These are phyloP conservation scores for Crioceris asparagi DNA, from an alignment of 2,888 invertebrate genomes.

Conservation along the genomic window DNA sequence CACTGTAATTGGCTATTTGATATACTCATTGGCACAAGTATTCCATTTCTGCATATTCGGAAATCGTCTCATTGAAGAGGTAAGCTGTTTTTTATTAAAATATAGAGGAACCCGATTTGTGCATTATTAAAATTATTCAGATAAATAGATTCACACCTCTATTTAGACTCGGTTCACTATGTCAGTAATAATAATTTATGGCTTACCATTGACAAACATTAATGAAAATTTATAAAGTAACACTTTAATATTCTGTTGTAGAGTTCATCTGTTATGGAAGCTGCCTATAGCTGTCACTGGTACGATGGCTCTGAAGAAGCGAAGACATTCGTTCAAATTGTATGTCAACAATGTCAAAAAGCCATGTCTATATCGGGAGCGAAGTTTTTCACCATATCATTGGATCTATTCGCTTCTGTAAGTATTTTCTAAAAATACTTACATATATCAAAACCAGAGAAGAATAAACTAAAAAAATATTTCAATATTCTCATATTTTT, in stretches of 20 bases:
- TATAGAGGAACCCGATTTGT: no score
- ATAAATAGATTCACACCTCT: no score
- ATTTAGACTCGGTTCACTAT: no score
- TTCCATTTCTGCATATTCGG: constrained; percentile 83
- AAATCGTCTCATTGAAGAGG: constrained; percentile 79
- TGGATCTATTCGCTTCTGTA: constrained; percentile 82
- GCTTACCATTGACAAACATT: no score
- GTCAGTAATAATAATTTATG: no score
- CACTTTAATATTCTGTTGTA: constrained; percentile 31
- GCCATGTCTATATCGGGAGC: constrained; percentile 83
- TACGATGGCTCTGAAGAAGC: constrained; percentile 85
- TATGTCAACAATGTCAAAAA: constrained; percentile 84
- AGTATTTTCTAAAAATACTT: no score
- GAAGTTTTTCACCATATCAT: constrained; percentile 79
- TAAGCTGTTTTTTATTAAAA: no score
- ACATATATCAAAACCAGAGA: no score
- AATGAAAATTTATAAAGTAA: no score
- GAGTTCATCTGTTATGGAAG: constrained; percentile 88
- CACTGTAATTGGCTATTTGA: constrained; percentile 66
- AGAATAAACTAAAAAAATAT: no score
- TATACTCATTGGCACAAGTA: constrained; percentile 74
- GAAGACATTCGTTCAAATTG: constrained; percentile 83
- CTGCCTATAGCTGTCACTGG: constrained; percentile 84
- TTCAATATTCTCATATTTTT: no score
- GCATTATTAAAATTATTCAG: no score